Evolutionary conservation across 53 echinoderm and acorn worm genomes (phyloP).

Genomic region (Stichopus horrens): DNA sequence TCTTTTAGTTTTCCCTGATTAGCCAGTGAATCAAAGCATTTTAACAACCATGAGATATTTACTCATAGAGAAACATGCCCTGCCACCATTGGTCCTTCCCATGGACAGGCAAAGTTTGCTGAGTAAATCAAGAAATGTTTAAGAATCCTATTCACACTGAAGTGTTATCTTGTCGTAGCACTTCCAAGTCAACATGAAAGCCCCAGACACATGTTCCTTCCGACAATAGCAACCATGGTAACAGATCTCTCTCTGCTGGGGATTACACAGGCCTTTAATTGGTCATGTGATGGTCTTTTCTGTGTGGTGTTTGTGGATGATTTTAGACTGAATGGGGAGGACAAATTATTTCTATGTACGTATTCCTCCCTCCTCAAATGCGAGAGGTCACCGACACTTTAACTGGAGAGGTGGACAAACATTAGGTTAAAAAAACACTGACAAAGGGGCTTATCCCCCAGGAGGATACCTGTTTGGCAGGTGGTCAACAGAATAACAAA

Average conservation of each 20-base stretch:
- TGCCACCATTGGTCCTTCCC: neutral
- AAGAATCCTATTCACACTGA: conserved; percentile 28
- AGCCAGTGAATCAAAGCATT: too few species aligned
- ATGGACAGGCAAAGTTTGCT: neutral
- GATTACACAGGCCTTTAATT: neutral
- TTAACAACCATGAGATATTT: too few species aligned
- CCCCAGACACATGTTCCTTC: neutral
- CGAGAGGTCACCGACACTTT: neutral
- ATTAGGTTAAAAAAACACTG: neutral
- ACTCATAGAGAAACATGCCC: too few species aligned
- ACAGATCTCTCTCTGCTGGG: neutral
- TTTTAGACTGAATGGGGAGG: neutral
- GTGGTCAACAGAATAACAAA: neutral
- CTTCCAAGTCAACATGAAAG: conserved; percentile 19
- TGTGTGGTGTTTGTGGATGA: neutral
- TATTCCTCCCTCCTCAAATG: neutral
- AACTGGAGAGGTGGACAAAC: neutral
- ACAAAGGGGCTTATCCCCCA: neutral
- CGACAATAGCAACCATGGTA: conserved; percentile 18
- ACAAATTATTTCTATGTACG: neutral
- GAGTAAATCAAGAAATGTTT: conserved; percentile 23
- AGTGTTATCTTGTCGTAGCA: conserved; percentile 22
- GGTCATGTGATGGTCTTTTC: neutral
- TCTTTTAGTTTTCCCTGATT: too few species aligned
- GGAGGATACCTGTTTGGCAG: conserved; percentile 2